Base-by-base conservation (phyloP, 2,113 vertebrate genomes). In the Petroica traversi region DNA sequence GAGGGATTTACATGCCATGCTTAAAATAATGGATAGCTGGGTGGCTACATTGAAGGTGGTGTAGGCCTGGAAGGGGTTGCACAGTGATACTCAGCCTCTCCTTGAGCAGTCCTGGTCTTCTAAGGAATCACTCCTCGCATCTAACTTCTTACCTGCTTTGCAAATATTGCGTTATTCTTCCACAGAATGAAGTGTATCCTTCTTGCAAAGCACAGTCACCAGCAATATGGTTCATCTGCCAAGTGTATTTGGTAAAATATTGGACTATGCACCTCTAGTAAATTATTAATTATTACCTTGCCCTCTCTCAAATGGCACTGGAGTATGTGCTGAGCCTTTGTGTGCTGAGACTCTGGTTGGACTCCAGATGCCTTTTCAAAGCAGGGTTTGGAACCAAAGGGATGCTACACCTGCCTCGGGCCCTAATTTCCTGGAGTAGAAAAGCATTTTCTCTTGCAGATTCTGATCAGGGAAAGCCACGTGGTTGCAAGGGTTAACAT, bases 241-340 rank as follows among this genome's bases (percentile, higher is more conserved):
- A 19, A 8, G 0, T 49, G 41, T 25, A 23, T 58, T 88, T 76
- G 40, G 88, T 38, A 71, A 85, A 67, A 34, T 58, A 59, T 3
- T 1, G 3, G 48, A 34, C 33, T 55, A 14, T 41, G 33, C 29
- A 61, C 4, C 8, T 55, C 34, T 69, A 55, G 55, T 62, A 48
- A 83, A 76, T 55, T 36, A 55, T 55, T 82, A 68, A 54, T 63
- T 58, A 40, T 59, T 89, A 22, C 9, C 20, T 72, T 79, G 4
- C 15, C 17, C 2, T 64, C 16, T 77, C 41, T 79, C 0, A 2
- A 77, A 15, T 9, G 45, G 74, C 55, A 59, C 24, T 10, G 5
- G 19, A 71, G 49, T 16, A 34, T 0, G 1, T 54, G 26, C 36
- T 68, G 54, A 80, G 6, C 33, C 18, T 31, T 13, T 1, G 0